A percentile compares a stretch with the other conserved stretches of the same genome.
These are phyloP conservation scores for Andricus quercusramuli DNA, from an alignment of 2,888 invertebrate genomes.

Conservation along the genomic window DNA sequence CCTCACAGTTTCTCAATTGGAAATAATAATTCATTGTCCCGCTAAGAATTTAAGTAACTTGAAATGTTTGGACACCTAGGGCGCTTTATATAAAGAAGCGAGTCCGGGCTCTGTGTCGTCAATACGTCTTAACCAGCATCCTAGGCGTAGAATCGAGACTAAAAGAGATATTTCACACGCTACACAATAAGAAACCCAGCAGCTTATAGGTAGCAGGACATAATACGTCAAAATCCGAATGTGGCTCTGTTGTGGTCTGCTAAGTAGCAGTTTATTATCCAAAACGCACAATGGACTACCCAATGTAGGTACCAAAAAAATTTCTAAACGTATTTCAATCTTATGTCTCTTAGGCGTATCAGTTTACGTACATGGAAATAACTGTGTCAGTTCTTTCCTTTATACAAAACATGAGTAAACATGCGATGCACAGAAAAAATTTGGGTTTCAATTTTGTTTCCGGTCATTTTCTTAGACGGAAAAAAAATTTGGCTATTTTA, in stretches of 20 bases:
- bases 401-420: neutral
- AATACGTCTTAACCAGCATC: slow-evolving; percentile 42
- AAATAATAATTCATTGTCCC: slow-evolving; percentile 51
- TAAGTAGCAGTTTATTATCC: neutral
- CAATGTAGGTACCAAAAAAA: too few species aligned
- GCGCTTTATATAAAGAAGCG: slow-evolving; percentile 50
- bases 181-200: slow-evolving; percentile 48
- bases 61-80: slow-evolving; percentile 55
- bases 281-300: too few species aligned
- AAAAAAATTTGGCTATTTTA: too few species aligned
- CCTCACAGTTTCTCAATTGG: neutral
- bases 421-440: neutral
- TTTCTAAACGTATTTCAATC: too few species aligned
- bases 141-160: slow-evolving; percentile 33
- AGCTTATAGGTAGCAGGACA: slow-evolving; percentile 14
- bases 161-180: slow-evolving; percentile 52
- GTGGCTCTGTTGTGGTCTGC: slow-evolving; percentile 3
- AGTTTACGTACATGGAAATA: too few species aligned
- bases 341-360: too few species aligned
- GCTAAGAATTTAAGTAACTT: slow-evolving; percentile 47
- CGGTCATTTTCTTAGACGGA: too few species aligned
- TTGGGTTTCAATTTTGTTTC: too few species aligned
- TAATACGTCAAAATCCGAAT: slow-evolving; percentile 1
- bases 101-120: slow-evolving; percentile 44
- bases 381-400: neutral